phyloP scores from a whole-genome alignment of 2,113 vertebrate species.

The Rhinopomastus cyanomelas region DNA sequence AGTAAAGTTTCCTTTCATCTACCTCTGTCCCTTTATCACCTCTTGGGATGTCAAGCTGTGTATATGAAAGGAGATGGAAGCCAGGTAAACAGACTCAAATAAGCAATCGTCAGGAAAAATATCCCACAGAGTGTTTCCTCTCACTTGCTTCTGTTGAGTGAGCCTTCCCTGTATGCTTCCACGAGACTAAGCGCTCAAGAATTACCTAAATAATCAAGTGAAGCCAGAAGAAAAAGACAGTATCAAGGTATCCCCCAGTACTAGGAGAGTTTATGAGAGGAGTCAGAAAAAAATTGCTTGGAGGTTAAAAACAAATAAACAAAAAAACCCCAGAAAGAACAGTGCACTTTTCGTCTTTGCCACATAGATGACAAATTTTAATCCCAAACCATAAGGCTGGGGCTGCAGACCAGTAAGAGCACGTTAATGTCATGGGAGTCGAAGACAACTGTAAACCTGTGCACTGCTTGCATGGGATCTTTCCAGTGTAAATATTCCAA shows the following conservation, averaged over 20 bases:
- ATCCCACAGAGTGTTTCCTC: not conserved
- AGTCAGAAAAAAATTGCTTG: not conserved
- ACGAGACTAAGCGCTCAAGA: not conserved
- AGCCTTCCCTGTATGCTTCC: not conserved
- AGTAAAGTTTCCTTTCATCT: not conserved
- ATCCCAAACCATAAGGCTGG: conserved; percentile 7
- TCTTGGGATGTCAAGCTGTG: not conserved
- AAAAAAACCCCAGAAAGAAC: not conserved
- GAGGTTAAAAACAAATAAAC: not conserved
- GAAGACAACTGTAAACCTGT: not conserved
- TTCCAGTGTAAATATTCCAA: conserved; percentile 24
- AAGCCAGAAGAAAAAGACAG: conserved; percentile 19
- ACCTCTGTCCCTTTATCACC: not conserved
- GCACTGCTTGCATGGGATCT: not conserved
- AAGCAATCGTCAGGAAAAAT: not conserved
- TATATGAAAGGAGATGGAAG: not conserved
- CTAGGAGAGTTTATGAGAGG: not conserved
- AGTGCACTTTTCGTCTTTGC: not conserved
- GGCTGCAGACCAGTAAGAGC: conserved; percentile 16
- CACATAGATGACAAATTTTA: not conserved
- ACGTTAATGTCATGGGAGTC: not conserved
- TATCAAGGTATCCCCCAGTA: not conserved
- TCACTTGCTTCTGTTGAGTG: not conserved
- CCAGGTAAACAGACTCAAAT: not conserved
- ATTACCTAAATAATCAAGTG: not conserved